Evolutionary conservation across 2,888 invertebrate genomes (phyloP).

Genomic region (Agrypnus murinus): DNA sequence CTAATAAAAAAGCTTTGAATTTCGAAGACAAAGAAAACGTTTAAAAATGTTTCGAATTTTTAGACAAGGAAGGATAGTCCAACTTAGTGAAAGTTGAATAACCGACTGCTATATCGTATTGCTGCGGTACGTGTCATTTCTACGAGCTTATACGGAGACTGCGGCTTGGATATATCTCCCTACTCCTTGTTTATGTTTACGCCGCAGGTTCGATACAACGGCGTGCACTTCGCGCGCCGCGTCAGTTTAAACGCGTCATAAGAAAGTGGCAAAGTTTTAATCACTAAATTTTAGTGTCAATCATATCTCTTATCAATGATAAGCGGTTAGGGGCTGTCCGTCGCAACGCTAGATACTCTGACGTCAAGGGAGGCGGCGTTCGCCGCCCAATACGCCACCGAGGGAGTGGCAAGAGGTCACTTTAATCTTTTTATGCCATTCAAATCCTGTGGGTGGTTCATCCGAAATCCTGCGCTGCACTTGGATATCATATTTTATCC

Average conservation of each 20-base stretch:
- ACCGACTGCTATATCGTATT: background rate
- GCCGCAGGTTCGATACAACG: slow-evolving; percentile 65
- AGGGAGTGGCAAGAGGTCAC: slow-evolving; percentile 72
- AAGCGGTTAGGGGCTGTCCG: slow-evolving; percentile 67
- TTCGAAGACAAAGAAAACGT: too few species aligned
- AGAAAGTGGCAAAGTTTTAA: slow-evolving; percentile 33
- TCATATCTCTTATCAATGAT: slow-evolving; percentile 62
- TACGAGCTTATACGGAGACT: slow-evolving; percentile 40
- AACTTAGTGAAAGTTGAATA: background rate
- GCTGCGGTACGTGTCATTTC: slow-evolving; percentile 1
- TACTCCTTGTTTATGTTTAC: slow-evolving; percentile 70
- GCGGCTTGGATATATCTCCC: slow-evolving; percentile 56
- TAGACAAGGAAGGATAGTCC: too few species aligned
- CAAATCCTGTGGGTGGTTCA: slow-evolving; percentile 71
- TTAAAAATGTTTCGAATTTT: too few species aligned
- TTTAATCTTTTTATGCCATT: slow-evolving; percentile 72
- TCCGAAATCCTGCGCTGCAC: slow-evolving; percentile 67
- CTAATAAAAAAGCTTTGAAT: too few species aligned
- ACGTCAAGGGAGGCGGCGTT: slow-evolving; percentile 71
- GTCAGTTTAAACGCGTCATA: slow-evolving; percentile 51
- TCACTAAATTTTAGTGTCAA: slow-evolving; percentile 53
- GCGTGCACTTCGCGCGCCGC: slow-evolving; percentile 55
- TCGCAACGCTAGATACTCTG: slow-evolving; percentile 67
- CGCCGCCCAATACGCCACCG: slow-evolving; percentile 69
- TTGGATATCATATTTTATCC: slow-evolving; percentile 53